Conservation (phyloP, 2,113 vertebrate species). For the Sinocyclocheilus maitianheensis region DNA sequence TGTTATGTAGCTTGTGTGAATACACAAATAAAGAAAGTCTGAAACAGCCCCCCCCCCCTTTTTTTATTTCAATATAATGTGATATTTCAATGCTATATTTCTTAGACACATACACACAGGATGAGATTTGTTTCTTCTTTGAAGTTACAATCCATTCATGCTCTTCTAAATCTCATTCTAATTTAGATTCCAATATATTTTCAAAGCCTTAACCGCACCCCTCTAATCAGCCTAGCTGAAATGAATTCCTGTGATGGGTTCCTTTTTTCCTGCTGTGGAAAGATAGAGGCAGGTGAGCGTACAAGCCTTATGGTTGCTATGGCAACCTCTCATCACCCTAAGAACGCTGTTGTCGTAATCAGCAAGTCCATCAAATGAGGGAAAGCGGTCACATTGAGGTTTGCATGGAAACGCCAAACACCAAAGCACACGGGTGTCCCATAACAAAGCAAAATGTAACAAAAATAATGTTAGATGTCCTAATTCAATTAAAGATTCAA, state of each 20-base stretch:
- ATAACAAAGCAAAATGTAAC: too few relatives aligned
- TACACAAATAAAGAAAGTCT: neutral
- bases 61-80: neutral
- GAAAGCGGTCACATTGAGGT: neutral
- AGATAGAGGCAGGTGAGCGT: constrained; percentile 63
- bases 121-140: neutral
- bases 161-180: neutral
- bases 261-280: constrained; percentile 71
- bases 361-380: constrained; percentile 61
- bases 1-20: neutral
- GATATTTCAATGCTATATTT: neutral
- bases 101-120: neutral
- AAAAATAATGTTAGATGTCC: too few relatives aligned
- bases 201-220: neutral
- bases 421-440: too few relatives aligned
- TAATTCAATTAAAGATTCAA: too few relatives aligned
- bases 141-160: neutral
- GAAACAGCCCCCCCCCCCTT: too few relatives aligned
- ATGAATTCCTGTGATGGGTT: constrained; percentile 18
- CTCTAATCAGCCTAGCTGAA: neutral
- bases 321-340: constrained; percentile 70
- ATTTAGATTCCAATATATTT: neutral
- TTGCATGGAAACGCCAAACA: neutral
- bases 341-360: constrained; percentile 73
- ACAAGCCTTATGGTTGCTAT: constrained; percentile 81